Evolutionary conservation across 2,888 invertebrate species (phyloP).

Genomic region (Phymatocera aterrima): DNA sequence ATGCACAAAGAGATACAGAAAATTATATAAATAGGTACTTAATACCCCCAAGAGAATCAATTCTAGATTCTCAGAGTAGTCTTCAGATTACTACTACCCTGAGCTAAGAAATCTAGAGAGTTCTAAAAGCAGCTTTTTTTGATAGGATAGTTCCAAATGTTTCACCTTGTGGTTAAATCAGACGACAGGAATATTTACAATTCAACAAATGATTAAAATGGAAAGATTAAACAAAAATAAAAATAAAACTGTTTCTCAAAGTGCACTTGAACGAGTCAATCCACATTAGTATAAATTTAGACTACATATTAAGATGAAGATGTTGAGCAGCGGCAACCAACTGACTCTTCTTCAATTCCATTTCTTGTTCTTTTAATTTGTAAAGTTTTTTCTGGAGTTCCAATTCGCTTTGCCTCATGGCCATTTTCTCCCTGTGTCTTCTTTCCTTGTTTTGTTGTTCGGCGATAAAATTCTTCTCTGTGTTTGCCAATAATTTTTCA

Average conservation of each 20-base stretch:
- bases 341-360: slow-evolving; percentile 59
- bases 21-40: too few species aligned
- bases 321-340: slow-evolving; percentile 59
- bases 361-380: slow-evolving; percentile 62
- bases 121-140: too few species aligned
- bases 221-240: neutral
- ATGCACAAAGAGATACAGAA: neutral
- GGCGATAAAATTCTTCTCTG: slow-evolving; percentile 57
- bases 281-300: neutral
- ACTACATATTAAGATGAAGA: slow-evolving; percentile 54
- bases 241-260: neutral
- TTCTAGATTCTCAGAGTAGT: too few species aligned
- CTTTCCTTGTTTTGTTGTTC: slow-evolving; percentile 61
- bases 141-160: too few species aligned
- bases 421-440: slow-evolving; percentile 63
- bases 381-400: slow-evolving; percentile 60
- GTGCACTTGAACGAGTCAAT: neutral
- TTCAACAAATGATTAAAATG: neutral
- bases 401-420: slow-evolving; percentile 58
- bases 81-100: too few species aligned
- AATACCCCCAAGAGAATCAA: too few species aligned
- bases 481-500: slow-evolving; percentile 53
- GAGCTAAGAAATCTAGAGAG: too few species aligned
- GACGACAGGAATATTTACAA: neutral
- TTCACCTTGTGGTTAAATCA: too few species aligned